Evolutionary conservation across 1,140 invertebrate genomes (phyloP), one percentile per base, ranked within the genome.

Genomic region (Lethrus apterus): DNA sequence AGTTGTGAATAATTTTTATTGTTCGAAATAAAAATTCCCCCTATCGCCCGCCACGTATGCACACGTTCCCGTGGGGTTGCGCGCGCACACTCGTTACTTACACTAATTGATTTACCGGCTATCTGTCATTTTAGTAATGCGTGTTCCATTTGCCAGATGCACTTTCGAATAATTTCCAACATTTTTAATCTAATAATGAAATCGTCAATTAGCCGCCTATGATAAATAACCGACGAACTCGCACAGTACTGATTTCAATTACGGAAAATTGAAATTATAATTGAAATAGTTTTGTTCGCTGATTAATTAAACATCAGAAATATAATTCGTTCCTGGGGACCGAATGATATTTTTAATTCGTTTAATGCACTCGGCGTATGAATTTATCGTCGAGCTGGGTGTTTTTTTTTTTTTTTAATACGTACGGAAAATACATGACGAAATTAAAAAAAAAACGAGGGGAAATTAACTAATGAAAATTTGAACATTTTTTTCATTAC

Each of bases 121-220:
- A 52, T 49, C 54, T 52, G 54, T 56, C 54, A 56, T 52, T 56
- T 50, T 43, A 47, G 34, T 52, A 56, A 56, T 53, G 54, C 46
- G 46, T 50, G 50, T 53, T 50, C 54, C 54, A 56, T 56, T 56
- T 56, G 47, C 50, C 42, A 52, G 54, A 56, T 56, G 54, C 51
- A 56, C 44, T 52, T 50, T 48, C 44, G 30, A 50, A 52, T 49
- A 49, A 46, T 52, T 45, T 43, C 52, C 40, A 19, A 46, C 46
- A 49, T 52, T 56, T 56, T 56, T 52, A 56, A 56, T 56, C 54
- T 50, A 52, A 56, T 56, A 53, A 56, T 52, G 54, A 52, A 56
- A 50, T 56, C 54, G 54, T 56, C 54, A 53, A 56, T 56, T 56
- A 56, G 50, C 47, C 45, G 44, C 29, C 41, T 33, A 44, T 53